phyloP scores from a whole-genome alignment of 2,797 vertebrate species.

The Myotis pilosus region DNA sequence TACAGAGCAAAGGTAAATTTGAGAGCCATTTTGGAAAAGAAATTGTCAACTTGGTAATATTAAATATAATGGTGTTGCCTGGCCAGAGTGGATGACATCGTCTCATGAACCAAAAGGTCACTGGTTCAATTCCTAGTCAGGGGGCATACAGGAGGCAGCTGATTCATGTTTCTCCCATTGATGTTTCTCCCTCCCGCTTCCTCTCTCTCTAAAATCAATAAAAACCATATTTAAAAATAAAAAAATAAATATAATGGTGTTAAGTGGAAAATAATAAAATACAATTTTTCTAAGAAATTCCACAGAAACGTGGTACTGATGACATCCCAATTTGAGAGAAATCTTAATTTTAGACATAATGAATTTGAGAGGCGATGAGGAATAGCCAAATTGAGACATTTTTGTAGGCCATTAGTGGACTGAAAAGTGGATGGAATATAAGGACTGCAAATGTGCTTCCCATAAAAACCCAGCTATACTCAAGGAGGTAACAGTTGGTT shows the following conservation, averaged over 20 bases:
- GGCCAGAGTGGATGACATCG: background rate
- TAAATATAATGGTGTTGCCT: background rate
- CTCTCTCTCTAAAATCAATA: background rate
- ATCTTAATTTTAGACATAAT: background rate
- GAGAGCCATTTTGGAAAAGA: background rate
- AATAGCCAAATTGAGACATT: background rate
- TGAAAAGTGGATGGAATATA: background rate
- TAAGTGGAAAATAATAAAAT: background rate
- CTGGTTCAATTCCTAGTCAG: background rate
- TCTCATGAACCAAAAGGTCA: background rate
- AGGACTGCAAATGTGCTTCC: background rate
- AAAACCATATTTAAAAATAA: background rate
- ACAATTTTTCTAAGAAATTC: background rate
- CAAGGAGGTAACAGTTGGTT: background rate
- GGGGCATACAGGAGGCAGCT: background rate
- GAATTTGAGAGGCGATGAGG: background rate
- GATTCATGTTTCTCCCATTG: background rate
- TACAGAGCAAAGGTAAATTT: constrained; percentile 2
- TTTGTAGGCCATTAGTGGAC: background rate
- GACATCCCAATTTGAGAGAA: background rate
- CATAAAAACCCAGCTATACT: background rate
- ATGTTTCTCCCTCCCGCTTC: background rate
- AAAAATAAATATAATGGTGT: background rate
- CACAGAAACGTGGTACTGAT: background rate
- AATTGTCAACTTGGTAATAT: background rate